These are phyloP conservation scores for Lepeophtheirus salmonis DNA, from an alignment of 1,140 invertebrate genomes.

Conservation along the genomic window DNA sequence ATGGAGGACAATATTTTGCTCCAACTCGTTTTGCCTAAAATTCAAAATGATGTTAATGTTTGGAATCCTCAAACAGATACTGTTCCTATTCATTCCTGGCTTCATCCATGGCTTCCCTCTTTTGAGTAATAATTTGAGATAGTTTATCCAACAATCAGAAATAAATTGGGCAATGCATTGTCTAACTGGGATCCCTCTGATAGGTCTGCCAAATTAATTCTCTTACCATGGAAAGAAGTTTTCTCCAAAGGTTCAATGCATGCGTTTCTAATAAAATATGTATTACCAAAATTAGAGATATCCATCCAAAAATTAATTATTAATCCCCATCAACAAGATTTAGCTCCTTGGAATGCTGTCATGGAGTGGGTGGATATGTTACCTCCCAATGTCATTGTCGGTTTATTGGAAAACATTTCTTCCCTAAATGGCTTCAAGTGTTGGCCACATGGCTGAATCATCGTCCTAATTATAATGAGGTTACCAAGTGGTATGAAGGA, in stretches of 20 bases:
- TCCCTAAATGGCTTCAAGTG: constrained; percentile 62
- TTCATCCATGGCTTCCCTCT: constrained; percentile 78
- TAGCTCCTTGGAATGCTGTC: constrained; percentile 57
- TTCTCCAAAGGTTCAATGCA: constrained; percentile 61
- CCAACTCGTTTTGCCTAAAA: constrained; percentile 53
- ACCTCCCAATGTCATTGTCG: constrained; percentile 44
- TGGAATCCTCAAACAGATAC: constrained; percentile 91
- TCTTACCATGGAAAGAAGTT: constrained; percentile 75
- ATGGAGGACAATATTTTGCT: constrained; percentile 61
- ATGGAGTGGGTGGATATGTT: constrained; percentile 66
- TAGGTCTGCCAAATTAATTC: constrained; percentile 68
- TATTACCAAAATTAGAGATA: constrained; percentile 64
- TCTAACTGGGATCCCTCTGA: constrained; percentile 80
- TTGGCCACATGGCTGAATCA: constrained; percentile 60
- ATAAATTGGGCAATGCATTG: constrained; percentile 70
- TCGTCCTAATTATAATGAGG: constrained; percentile 57
- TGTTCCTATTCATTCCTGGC: constrained; percentile 84
- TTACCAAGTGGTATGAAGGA: constrained; percentile 65
- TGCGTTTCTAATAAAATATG: constrained; percentile 65
- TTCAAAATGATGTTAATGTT: constrained; percentile 56
- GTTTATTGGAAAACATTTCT: constrained; percentile 60
- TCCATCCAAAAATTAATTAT: constrained; percentile 38
- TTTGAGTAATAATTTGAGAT: constrained; percentile 51
- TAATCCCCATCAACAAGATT: constrained; percentile 41
- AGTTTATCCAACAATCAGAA: constrained; percentile 76